phyloP scores from a whole-genome alignment of 2,113 vertebrate species.

The Ramphastos sulfuratus region DNA sequence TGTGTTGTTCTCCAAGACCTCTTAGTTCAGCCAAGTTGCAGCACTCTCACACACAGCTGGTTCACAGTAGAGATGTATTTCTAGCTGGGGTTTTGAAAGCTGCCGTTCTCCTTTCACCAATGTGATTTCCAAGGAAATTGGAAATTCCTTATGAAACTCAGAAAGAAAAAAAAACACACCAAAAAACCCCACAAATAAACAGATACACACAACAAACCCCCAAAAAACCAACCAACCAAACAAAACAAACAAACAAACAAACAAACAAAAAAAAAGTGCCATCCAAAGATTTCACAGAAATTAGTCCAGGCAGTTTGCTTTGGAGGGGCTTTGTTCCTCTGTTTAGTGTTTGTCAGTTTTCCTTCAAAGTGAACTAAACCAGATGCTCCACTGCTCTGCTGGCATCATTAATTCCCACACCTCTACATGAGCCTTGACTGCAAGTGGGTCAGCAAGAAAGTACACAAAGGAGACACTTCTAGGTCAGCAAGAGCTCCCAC shows the following conservation, averaged over 20 bases:
- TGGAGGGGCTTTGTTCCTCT: neutral
- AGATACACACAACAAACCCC: no score
- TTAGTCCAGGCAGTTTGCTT: neutral
- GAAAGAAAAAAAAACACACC: no score
- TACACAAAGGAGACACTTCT: neutral
- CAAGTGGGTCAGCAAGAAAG: neutral
- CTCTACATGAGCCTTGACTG: neutral
- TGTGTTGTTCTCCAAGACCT: neutral
- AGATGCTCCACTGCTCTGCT: neutral
- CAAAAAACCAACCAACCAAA: no score
- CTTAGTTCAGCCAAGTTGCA: neutral
- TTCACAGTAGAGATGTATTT: neutral
- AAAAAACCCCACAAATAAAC: no score
- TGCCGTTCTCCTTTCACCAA: neutral
- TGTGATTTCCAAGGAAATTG: neutral
- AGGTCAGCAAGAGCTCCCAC: neutral
- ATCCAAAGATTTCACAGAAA: neutral
- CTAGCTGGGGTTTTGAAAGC: neutral
- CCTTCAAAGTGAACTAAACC: neutral
- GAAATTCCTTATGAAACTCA: neutral
- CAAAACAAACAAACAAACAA: neutral
- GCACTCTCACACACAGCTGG: neutral
- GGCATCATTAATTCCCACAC: neutral
- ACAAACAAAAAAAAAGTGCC: neutral
- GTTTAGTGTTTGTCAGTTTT: neutral